phyloP scores from a whole-genome alignment of 2,113 vertebrate genomes.

The Trematocara marginatum region DNA sequence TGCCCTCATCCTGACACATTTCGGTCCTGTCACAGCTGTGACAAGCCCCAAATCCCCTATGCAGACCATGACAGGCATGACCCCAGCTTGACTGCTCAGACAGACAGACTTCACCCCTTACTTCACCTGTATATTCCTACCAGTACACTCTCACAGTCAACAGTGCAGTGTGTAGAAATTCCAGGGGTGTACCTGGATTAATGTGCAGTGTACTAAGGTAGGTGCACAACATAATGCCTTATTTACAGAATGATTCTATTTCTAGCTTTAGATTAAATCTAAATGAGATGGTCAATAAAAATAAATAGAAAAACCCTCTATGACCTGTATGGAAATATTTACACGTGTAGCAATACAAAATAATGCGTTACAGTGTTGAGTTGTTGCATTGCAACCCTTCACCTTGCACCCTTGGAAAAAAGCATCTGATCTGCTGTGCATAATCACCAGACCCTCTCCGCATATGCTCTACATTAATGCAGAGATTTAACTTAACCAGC shows the following conservation, averaged over 20 bases:
- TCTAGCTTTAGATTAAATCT: background rate
- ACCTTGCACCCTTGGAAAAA: background rate
- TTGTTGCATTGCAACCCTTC: background rate
- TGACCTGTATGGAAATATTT: background rate
- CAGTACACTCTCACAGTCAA: background rate
- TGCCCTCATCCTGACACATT: slow-evolving; percentile 27
- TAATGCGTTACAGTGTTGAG: background rate
- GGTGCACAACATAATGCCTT: background rate
- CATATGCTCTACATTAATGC: slow-evolving; percentile 55
- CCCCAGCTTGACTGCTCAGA: slow-evolving; percentile 2
- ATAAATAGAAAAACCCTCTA: background rate
- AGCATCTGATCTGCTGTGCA: slow-evolving; percentile 24
- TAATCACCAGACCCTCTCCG: slow-evolving; percentile 28
- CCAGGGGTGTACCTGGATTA: background rate
- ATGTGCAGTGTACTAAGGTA: background rate
- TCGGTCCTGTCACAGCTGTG: slow-evolving; percentile 20
- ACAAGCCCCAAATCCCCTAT: slow-evolving; percentile 9
- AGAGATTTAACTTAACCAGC: slow-evolving; percentile 31
- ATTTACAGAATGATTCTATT: background rate
- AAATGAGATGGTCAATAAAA: background rate
- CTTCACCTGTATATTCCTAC: background rate
- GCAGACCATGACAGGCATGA: slow-evolving; percentile 1
- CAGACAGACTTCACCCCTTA: background rate
- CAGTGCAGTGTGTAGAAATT: background rate
- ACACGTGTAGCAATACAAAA: background rate